A percentile compares a stretch with the other conserved stretches of the same genome.
These are phyloP conservation scores for Turdus rufiventris DNA, from an alignment of 2,113 vertebrate genomes.

Conservation along the genomic window DNA sequence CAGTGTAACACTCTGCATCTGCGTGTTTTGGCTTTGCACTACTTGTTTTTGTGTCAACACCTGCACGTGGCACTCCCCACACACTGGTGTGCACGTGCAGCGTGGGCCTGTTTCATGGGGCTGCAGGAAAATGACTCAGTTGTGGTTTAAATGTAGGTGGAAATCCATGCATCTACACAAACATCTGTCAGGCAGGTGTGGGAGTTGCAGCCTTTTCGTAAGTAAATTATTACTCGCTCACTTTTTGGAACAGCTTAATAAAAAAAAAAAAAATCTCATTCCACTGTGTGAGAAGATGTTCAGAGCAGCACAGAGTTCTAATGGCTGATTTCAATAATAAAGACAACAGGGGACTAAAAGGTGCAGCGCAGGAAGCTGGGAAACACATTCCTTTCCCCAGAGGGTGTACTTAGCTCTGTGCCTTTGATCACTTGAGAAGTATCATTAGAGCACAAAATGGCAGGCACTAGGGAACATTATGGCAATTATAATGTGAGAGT, in stretches of 20 bases:
- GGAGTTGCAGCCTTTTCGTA: background rate
- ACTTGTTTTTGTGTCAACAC: background rate
- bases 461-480: slow-evolving; percentile 28
- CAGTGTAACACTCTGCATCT: rapidly evolving
- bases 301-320: background rate
- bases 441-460: slow-evolving; percentile 50
- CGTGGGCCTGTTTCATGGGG: background rate
- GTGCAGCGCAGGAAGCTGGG: slow-evolving; percentile 28
- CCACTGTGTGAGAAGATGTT: background rate
- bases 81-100: rapidly evolving
- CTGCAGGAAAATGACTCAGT: background rate
- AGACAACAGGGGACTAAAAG: slow-evolving; percentile 40
- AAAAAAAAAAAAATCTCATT: background rate
- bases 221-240: background rate
- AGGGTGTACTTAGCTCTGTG: slow-evolving; percentile 57
- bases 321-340: slow-evolving; percentile 56
- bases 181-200: background rate
- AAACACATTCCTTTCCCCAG: slow-evolving; percentile 52
- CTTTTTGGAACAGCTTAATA: background rate
- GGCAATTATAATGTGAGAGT: slow-evolving; percentile 26
- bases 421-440: slow-evolving; percentile 53
- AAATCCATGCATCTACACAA: background rate
- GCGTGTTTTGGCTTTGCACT: rapidly evolving
- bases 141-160: background rate
- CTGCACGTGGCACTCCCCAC: rapidly evolving